Base-by-base conservation (phyloP, 1,140 invertebrate genomes). In the Coelopa frigida region DNA sequence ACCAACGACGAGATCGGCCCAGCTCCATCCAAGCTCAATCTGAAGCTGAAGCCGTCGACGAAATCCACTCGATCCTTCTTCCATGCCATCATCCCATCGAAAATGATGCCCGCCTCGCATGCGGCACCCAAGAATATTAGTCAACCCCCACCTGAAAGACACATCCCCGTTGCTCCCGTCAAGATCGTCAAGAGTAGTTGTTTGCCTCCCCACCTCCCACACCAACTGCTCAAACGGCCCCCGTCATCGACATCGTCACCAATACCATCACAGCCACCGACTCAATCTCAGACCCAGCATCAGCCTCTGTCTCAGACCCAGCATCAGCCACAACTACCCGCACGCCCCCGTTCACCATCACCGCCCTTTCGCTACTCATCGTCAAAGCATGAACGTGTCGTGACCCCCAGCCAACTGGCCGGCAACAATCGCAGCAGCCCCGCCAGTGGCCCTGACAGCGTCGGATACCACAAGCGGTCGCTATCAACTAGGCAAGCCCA, bases 401-500 rank as follows among this genome's bases (percentile, higher is more conserved):
- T 20, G 20, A 42, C 39, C 20, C 8, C 43, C 24, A 50, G 33
- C 14, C 42, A 39, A 41, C 49, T 50, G 55, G 42, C 31, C 11
- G 27, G 8, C n/a, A 42, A 23, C 20, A 26, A 29, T 26, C 44
- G 37, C 49, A 46, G 44, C 45, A 48, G 46, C 14, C 53, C 42
- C 18, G 47, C 24, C 31, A 36, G 48, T 42, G 46, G 48, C 46
- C 39, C 41, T 33, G 49, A 51, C 39, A 47, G 33, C 41, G 41
- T 47, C 26, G 49, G 40, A 44, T 51, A 43, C 23, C 49, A 47
- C 40, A 47, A 51, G 23, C 46, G 49, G 21, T 47, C 49, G 11
- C 35, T 47, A 31, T 51, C 50, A 18, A 40, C 33, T 52, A 52
- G 50, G 50, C 50, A 52, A 52, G 50, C 37, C n/a, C 20, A 48